These are phyloP conservation scores for Gila robusta DNA, from an alignment of 2,797 vertebrate genomes.

Conservation along the genomic window DNA sequence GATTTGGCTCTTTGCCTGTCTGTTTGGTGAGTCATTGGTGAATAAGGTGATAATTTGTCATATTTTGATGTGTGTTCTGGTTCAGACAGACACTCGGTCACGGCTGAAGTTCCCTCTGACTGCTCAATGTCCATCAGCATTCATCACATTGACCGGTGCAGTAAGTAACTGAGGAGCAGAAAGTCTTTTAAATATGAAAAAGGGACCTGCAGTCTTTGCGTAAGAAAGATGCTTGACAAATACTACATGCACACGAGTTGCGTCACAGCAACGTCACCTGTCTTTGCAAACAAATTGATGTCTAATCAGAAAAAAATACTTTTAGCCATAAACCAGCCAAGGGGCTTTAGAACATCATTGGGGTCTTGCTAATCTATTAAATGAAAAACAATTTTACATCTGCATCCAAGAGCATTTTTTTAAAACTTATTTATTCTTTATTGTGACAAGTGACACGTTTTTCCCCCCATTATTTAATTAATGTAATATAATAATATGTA, in stretches of 20 bases:
- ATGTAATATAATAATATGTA: not conserved
- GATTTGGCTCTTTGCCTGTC: conserved; percentile 54
- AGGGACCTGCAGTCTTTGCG: conserved; percentile 3
- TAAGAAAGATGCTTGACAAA: conserved; percentile 34
- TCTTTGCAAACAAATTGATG: conserved; percentile 34
- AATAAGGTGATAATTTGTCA: not conserved
- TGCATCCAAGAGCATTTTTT: not conserved
- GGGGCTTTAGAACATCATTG: too few species aligned
- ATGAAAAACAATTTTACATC: not conserved
- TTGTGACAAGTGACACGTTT: too few species aligned
- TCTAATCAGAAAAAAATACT: not conserved
- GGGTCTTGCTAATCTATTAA: not conserved
- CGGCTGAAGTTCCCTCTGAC: not conserved
- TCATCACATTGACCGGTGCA: not conserved
- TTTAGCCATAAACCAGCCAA: not conserved
- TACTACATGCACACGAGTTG: conserved; percentile 24
- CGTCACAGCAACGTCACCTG: conserved; percentile 52
- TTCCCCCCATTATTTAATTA: not conserved
- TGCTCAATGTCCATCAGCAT: not conserved
- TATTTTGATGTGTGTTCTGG: not conserved
- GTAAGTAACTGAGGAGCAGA: conserved; percentile 8
- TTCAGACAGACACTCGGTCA: not conserved
- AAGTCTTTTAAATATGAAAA: conserved; percentile 20
- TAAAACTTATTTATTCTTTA: not conserved
- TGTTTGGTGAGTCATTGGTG: conserved; percentile 2